Percentiles rank a stretch among this genome's conserved stretches.
phyloP scores from a whole-genome alignment of 23 tunicate species.

The Styela plicata region DNA sequence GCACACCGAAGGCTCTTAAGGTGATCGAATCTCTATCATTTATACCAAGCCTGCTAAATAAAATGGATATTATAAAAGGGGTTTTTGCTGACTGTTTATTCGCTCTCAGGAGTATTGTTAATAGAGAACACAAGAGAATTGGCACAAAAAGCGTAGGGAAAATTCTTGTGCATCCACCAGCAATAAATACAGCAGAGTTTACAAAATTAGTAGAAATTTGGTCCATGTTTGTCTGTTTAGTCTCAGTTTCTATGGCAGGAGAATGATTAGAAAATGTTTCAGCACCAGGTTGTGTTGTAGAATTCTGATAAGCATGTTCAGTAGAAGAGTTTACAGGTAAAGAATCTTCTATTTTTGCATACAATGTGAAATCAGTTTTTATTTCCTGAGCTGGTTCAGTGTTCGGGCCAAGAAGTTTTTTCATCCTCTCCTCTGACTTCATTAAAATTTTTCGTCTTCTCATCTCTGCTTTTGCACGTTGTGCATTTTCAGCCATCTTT shows the following conservation, averaged over 20 bases:
- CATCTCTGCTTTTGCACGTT: constrained; percentile 28
- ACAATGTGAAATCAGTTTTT: not conserved
- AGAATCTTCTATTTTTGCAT: too few species aligned
- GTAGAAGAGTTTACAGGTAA: too few species aligned
- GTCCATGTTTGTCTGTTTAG: too few species aligned
- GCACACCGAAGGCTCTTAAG: not conserved
- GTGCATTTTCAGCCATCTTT: constrained; percentile 27
- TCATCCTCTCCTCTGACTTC: constrained; percentile 40
- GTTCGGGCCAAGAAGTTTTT: constrained; percentile 25
- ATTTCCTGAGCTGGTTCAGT: not conserved
- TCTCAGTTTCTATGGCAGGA: too few species aligned
- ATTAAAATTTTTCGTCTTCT: constrained; percentile 39
- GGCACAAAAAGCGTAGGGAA: not conserved
- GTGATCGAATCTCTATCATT: not conserved
- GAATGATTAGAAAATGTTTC: too few species aligned
- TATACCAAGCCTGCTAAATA: not conserved
- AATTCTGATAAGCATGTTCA: too few species aligned
- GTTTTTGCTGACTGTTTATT: not conserved
- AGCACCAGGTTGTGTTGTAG: too few species aligned
- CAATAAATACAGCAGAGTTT: not conserved
- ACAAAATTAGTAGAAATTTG: too few species aligned
- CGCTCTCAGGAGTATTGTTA: not conserved
- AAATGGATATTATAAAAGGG: not conserved
- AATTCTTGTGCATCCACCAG: not conserved
- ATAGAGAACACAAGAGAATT: not conserved